Evolutionary conservation across 2,888 invertebrate species (phyloP).

Genomic region (Ichneumoninae sp.): DNA sequence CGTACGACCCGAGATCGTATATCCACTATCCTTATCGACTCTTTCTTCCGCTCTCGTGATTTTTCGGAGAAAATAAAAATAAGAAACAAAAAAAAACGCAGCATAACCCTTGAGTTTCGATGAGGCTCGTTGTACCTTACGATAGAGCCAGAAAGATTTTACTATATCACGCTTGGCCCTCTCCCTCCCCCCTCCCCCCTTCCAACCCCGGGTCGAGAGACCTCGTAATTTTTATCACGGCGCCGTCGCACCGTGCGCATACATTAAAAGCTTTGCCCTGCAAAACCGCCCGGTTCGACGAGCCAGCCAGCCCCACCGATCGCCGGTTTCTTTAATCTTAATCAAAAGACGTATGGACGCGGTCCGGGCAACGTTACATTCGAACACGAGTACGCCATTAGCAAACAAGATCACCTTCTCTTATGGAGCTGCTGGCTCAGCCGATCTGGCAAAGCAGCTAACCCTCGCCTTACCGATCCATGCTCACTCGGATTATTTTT

Average conservation of each 20-base stretch:
- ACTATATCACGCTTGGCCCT: conserved; percentile 49
- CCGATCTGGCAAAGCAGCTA: conserved; percentile 43
- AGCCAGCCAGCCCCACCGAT: conserved; percentile 48
- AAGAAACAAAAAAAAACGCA: background rate
- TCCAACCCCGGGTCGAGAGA: conserved; percentile 41
- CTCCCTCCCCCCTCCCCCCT: too few species aligned
- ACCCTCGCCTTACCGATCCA: conserved; percentile 36
- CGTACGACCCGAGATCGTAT: conserved; percentile 11
- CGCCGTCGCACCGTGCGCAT: conserved; percentile 64
- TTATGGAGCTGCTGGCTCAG: conserved; percentile 62
- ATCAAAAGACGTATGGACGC: conserved; percentile 83
- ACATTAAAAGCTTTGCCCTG: conserved; percentile 62
- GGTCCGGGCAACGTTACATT: conserved; percentile 79
- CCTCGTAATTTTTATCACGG: conserved; percentile 69
- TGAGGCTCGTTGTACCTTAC: conserved; percentile 24
- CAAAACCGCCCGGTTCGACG: conserved; percentile 45
- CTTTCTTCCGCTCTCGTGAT: conserved; percentile 28
- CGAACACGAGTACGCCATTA: conserved; percentile 83
- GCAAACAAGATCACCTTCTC: conserved; percentile 82
- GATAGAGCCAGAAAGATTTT: conserved; percentile 55
- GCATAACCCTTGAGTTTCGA: conserved; percentile 25
- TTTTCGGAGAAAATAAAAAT: background rate
- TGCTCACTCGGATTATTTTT: conserved; percentile 55
- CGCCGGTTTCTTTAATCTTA: conserved; percentile 81
- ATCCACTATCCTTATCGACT: conserved; percentile 22